Base-by-base conservation (phyloP, 2,797 vertebrate species). In the Peromyscus eremicus region DNA sequence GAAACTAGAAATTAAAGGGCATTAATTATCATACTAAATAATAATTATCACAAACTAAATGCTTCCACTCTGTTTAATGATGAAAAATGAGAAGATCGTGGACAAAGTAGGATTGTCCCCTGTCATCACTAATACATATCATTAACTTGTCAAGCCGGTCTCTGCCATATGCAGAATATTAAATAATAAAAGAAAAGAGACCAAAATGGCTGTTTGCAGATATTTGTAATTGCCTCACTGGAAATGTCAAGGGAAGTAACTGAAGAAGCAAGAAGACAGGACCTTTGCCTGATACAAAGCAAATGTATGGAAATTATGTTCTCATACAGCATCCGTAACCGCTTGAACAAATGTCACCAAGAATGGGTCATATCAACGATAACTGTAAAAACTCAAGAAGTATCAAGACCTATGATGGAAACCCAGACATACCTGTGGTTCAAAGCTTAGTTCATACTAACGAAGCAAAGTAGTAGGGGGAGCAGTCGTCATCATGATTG, bases 11-110 rank as follows among this genome's bases (percentile, higher is more conserved):
- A 87, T 83, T 95, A 95, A 96, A 90, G 40, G 79, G 46, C 43
- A 64, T 96, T 85, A 55, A 79, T 95, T 96, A 79, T 66, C 76
- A 64, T 89, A 29, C 93, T 90, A 92, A 95, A 68, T 83, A 92
- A 92, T 94, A 95, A 94, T 85, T 82, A 76, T 87, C 27, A 68
- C 89, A 94, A n/a, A 73, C 66, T 83, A 79, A 95, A 94, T 71
- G 71, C 52, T 95, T 23, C 60, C 57, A 25, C 83, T 94, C 81
- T 92, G 37, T 73, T 95, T 85, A 86, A 88, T 92, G 76, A 75
- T 83, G 34, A 97, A 93, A 95, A 91, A 23, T 84, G 76, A 93
- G 21, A 94, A 79, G 89, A 85, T 95, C 76, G 66, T 77, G 23
- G 60, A 92, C 60, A 95, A 95, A 94, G 75, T 81, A 43, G 37